A percentile compares a stretch with the other conserved stretches of the same genome.
Conservation (phyloP, 2,888 invertebrate species). For the Apotomis turbidana region DNA sequence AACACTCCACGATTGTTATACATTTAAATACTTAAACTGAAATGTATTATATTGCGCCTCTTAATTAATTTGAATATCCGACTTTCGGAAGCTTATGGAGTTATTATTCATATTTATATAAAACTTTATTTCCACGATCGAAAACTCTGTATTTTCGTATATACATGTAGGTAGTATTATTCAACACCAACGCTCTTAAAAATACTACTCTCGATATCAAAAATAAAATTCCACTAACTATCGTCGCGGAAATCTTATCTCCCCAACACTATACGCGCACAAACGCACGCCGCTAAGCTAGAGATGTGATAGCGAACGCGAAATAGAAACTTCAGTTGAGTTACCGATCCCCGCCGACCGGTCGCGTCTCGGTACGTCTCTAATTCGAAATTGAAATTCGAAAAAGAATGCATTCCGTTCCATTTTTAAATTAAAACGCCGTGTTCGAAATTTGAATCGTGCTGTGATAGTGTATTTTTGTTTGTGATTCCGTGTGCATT, state of each 20-base stretch:
- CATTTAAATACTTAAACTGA: too few relatives aligned
- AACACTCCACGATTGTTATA: too few relatives aligned
- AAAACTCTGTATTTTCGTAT: too few relatives aligned
- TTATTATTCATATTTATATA: too few relatives aligned
- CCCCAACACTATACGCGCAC: constrained; percentile 21
- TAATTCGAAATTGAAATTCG: constrained; percentile 44
- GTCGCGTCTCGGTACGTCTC: constrained; percentile 71
- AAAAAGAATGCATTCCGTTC: constrained; percentile 53
- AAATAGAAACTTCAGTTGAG: constrained; percentile 57
- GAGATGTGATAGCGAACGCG: constrained; percentile 65
- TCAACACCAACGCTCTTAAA: too few relatives aligned
- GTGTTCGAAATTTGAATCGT: constrained; percentile 25
- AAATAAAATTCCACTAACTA: neutral
- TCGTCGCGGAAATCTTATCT: constrained; percentile 30
- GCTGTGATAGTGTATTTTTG: constrained; percentile 43
- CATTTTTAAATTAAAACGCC: constrained; percentile 41
- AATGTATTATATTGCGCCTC: too few relatives aligned
- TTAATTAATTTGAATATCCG: too few relatives aligned
- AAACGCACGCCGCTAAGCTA: constrained; percentile 56
- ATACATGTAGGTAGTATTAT: too few relatives aligned
- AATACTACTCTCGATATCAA: too few relatives aligned
- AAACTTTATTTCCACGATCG: too few relatives aligned
- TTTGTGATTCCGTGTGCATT: constrained; percentile 59
- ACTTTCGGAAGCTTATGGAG: too few relatives aligned
- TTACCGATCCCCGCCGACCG: constrained; percentile 59